Evolutionary conservation across 1,140 invertebrate genomes (phyloP).

Genomic region (Lepidurus packardi): DNA sequence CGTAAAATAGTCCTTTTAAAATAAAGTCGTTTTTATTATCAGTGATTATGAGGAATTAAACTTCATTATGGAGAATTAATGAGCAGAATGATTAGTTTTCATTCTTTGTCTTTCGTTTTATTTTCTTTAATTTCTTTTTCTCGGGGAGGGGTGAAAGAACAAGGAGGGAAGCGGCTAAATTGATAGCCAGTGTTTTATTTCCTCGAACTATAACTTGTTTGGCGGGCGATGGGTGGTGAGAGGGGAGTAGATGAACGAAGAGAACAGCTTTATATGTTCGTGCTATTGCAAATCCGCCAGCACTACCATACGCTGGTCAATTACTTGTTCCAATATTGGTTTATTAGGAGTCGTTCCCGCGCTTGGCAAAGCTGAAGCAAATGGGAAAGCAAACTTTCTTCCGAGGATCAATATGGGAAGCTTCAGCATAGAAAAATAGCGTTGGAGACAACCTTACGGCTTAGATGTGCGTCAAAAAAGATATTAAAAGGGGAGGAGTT

Average conservation of each 20-base stretch:
- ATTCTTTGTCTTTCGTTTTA: too few relatives aligned
- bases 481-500: background rate
- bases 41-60: background rate
- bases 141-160: too few relatives aligned
- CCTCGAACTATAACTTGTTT: background rate
- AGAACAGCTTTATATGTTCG: background rate
- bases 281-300: conserved; percentile 9
- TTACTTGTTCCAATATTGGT: conserved; percentile 22
- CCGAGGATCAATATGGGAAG: background rate
- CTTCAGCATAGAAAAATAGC: background rate
- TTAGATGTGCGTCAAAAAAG: background rate
- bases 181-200: background rate
- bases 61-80: background rate
- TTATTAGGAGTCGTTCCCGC: background rate
- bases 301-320: background rate
- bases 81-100: too few relatives aligned
- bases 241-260: background rate
- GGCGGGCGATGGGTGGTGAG: background rate
- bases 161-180: too few relatives aligned
- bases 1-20: conserved; percentile 5
- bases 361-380: conserved; percentile 14
- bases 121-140: too few relatives aligned
- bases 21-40: background rate
- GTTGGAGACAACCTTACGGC: background rate
- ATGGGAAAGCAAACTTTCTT: conserved; percentile 6